Evolutionary conservation across 2,888 invertebrate genomes (phyloP), one percentile per base, ranked within the genome.

Genomic region (Sabatieria punctata): DNA sequence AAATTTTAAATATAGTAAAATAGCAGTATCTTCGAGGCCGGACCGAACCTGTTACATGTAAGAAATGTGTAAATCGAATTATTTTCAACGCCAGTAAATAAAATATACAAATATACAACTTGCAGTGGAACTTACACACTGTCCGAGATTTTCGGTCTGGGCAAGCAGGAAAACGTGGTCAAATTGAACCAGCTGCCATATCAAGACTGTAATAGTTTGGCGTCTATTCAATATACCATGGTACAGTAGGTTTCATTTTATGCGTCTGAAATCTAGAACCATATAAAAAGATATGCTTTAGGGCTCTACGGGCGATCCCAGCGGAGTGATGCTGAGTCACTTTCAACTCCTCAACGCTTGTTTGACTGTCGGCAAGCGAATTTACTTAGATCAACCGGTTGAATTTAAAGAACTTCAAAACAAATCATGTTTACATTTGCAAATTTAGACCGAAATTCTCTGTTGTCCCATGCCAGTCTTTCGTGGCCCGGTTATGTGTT

Each of bases 281-380:
- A n/a, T n/a, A n/a, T n/a, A n/a, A n/a, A n/a, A n/a, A n/a, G n/a
- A n/a, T n/a, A n/a, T n/a, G n/a, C n/a, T 52, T 45, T 36, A 61
- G 59, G 61, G 62, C 13, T 54, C 58, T 6, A 56, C 62, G 1
- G 56, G 52, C 8, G 49, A 54, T 13, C 59, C 59, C 1, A 63
- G 60, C 43, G 55, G 59, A 13, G 54, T 58, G 21, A 56, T 54
- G 4, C 38, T 62, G 13, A 57, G 59, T 8, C 62, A 62, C 45
- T 60, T 58, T 45, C 62, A 62, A 41, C 49, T 63, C 49, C 46
- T 62, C 23, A 62, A 63, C 41, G 57, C 58, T 4, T 58, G 58
- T 18, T 46, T 58, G 25, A 54, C 58, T 8, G 59, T 55, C 1
- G 56, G 55, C 4, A 52, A 52, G 2, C 55, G 59, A 8, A 60